Percentiles rank a stretch among this genome's conserved stretches.
Conservation (phyloP, 1,140 invertebrate genomes). For the Philotrypesis tridentata region DNA sequence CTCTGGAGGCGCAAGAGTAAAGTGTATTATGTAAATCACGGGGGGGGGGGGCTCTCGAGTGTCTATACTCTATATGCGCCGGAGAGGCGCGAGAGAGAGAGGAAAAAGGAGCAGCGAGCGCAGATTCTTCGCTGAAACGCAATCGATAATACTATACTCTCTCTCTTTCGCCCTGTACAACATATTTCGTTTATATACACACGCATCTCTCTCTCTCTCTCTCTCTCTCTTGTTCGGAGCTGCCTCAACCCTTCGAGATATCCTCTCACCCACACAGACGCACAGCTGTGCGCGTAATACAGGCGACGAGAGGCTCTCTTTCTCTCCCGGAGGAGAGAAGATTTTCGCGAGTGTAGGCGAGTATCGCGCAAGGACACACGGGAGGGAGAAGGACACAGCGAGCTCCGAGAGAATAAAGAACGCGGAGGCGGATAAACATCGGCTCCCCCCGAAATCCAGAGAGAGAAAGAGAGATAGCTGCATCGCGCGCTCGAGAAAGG, state of each 20-base stretch:
- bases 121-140: neutral
- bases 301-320: too few relatives aligned
- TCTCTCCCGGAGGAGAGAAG: neutral
- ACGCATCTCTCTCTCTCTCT: too few relatives aligned
- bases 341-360: neutral
- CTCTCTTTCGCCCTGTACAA: neutral
- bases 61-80: neutral
- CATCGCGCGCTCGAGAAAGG: neutral
- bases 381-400: neutral
- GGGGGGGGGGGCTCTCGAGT: too few relatives aligned
- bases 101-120: neutral
- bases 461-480: neutral
- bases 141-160: neutral
- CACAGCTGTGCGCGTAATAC: neutral
- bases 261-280: neutral
- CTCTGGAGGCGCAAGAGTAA: too few relatives aligned
- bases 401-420: neutral
- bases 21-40: neutral
- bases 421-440: slow-evolving; percentile 10
- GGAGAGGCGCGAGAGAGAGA: too few relatives aligned
- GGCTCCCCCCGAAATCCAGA: neutral
- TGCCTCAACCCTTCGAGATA: neutral
- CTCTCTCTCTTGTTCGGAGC: neutral
- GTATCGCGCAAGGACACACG: too few relatives aligned
- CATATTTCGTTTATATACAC: neutral